Evolutionary conservation across 2,113 vertebrate genomes (phyloP).

Genomic region (Stegostoma tigrinum): DNA sequence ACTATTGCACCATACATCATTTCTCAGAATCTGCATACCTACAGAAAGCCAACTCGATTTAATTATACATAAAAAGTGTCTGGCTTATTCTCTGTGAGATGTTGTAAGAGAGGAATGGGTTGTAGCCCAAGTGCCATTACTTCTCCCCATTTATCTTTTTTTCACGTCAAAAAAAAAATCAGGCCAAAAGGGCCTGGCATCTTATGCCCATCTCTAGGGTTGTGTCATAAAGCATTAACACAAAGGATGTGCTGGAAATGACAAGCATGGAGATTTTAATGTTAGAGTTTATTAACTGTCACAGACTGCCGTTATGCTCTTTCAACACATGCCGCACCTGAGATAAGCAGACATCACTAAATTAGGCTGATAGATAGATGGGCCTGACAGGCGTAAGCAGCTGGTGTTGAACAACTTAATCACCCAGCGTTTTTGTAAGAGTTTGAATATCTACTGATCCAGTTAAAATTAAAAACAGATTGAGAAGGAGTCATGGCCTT

Average conservation of each 20-base stretch:
- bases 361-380: constrained; percentile 36
- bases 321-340: constrained; percentile 36
- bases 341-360: constrained; percentile 33
- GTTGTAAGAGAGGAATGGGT: constrained; percentile 16
- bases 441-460: constrained; percentile 36
- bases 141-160: constrained; percentile 36
- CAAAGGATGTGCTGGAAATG: constrained; percentile 37
- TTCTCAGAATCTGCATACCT: constrained; percentile 59
- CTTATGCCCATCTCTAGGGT: constrained; percentile 18
- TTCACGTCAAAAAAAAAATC: background rate
- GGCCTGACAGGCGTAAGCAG: constrained; percentile 33
- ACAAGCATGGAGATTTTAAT: constrained; percentile 41
- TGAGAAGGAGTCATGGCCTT: background rate
- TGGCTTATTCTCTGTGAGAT: constrained; percentile 34
- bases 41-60: constrained; percentile 54
- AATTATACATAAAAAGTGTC: constrained; percentile 46
- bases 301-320: constrained; percentile 38
- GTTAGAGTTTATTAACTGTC: constrained; percentile 42
- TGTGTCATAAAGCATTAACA: constrained; percentile 37
- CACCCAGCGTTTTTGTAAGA: constrained; percentile 31
- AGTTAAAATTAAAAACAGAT: constrained; percentile 30
- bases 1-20: constrained; percentile 81
- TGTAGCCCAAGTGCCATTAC: constrained; percentile 21
- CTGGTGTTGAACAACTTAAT: constrained; percentile 37
- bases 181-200: constrained; percentile 29